phyloP scores from a whole-genome alignment of 1,140 invertebrate species.

The Pseudomyrmex pallidus region DNA sequence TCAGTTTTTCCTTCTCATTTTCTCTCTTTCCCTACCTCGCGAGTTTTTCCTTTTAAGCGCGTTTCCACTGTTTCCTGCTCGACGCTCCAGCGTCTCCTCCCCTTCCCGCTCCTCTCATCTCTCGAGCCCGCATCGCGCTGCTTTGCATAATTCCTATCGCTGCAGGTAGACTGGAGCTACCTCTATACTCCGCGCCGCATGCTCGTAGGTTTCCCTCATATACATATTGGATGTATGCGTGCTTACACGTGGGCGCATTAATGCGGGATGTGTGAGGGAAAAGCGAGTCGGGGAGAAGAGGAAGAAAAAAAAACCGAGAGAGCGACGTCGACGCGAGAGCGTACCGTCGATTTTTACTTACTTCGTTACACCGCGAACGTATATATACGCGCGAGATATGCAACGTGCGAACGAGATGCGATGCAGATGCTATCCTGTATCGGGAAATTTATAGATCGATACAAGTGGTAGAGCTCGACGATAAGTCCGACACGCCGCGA shows the following conservation, averaged over 20 bases:
- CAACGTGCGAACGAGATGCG: neutral
- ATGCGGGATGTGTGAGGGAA: slow-evolving; percentile 31
- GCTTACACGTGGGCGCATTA: slow-evolving; percentile 49
- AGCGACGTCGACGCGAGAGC: neutral
- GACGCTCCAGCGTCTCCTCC: slow-evolving; percentile 18
- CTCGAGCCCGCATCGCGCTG: slow-evolving; percentile 55
- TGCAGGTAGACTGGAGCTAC: slow-evolving; percentile 69
- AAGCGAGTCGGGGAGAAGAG: slow-evolving; percentile 4
- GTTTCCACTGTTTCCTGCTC: slow-evolving; percentile 34
- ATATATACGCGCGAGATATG: neutral
- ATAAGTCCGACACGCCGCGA: slow-evolving; percentile 36
- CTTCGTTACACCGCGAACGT: slow-evolving; percentile 20
- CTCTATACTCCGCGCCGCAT: slow-evolving; percentile 49
- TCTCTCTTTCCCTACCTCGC: neutral
- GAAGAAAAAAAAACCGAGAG: no score
- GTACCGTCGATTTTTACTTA: slow-evolving; percentile 51
- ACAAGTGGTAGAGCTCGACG: slow-evolving; percentile 37
- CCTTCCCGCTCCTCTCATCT: slow-evolving; percentile 30
- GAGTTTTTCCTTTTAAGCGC: slow-evolving; percentile 55
- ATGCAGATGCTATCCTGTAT: neutral
- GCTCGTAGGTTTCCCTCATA: slow-evolving; percentile 59
- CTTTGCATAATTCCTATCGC: slow-evolving; percentile 77
- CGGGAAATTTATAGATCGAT: slow-evolving; percentile 47
- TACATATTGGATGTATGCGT: slow-evolving; percentile 59
- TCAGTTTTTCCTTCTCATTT: slow-evolving; percentile 4